Conservation (phyloP, 1,140 invertebrate genomes). For the Cecropterus lyciades region DNA sequence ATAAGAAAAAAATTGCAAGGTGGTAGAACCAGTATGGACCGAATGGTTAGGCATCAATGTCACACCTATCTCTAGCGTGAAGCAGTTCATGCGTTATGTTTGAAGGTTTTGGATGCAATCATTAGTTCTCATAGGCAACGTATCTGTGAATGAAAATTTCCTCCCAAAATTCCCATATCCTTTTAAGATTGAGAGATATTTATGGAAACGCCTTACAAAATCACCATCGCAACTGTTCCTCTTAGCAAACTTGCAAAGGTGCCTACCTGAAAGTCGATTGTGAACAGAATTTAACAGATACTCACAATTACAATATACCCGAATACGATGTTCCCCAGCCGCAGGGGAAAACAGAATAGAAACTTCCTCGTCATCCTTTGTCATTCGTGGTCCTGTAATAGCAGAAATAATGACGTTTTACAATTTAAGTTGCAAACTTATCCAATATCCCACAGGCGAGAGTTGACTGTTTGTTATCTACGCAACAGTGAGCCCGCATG, state of each 20-base stretch:
- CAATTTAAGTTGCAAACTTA: conserved; percentile 23
- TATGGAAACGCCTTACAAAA: conserved; percentile 19
- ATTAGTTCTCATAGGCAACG: too few relatives aligned
- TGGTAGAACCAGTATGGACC: too few relatives aligned
- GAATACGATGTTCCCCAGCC: conserved; percentile 74
- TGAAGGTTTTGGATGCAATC: too few relatives aligned
- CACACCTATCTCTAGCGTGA: too few relatives aligned
- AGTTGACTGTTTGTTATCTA: conserved; percentile 11
- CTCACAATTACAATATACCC: conserved; percentile 78
- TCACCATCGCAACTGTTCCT: conserved; percentile 6
- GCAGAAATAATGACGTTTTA: conserved; percentile 36
- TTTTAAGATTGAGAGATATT: too few relatives aligned
- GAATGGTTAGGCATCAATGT: too few relatives aligned
- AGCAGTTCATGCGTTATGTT: too few relatives aligned
- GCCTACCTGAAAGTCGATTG: conserved; percentile 34
- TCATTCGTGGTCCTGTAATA: conserved; percentile 58
- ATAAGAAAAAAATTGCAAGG: too few relatives aligned
- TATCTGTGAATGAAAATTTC: too few relatives aligned
- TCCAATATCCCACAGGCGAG: conserved; percentile 8
- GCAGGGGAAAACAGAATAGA: conserved; percentile 73
- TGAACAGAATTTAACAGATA: conserved; percentile 41
- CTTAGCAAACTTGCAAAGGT: background rate
- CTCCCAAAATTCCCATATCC: background rate
- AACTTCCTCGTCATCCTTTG: conserved; percentile 76
- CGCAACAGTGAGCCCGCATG: conserved; percentile 20